phyloP scores from a whole-genome alignment of 2,113 vertebrate species.

The Arothron firmamentum region DNA sequence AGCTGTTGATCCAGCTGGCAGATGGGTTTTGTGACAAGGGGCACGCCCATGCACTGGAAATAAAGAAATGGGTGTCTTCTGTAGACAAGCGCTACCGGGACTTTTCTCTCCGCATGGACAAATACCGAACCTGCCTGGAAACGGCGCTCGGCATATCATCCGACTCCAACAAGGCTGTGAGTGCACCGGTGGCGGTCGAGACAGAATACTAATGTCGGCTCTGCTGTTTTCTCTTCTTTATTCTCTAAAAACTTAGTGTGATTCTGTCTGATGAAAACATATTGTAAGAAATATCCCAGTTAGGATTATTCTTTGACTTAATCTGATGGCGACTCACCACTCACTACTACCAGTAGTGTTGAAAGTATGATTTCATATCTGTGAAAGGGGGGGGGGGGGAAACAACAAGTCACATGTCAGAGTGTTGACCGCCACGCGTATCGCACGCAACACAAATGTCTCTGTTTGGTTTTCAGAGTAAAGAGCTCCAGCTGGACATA shows the following conservation, averaged over 20 bases:
- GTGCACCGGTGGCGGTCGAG: conserved; percentile 32
- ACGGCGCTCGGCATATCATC: conserved; percentile 97
- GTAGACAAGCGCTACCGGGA: conserved; percentile 99
- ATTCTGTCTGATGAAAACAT: too few species aligned
- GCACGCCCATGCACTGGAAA: conserved; percentile 96
- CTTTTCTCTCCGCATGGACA: conserved; percentile 99
- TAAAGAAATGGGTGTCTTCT: conserved; percentile 98
- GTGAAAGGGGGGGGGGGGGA: conserved; percentile 20
- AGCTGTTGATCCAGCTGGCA: conserved; percentile 98
- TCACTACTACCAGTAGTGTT: background rate
- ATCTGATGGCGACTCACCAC: background rate
- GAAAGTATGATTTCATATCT: conserved; percentile 5
- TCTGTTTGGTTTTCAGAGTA: conserved; percentile 78
- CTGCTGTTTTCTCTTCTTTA: background rate
- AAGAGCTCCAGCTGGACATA: conserved; percentile 96
- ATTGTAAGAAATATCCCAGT: too few species aligned
- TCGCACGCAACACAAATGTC: conserved; percentile 17
- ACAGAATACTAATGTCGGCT: background rate
- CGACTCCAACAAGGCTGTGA: conserved; percentile 97
- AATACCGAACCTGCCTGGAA: conserved; percentile 95
- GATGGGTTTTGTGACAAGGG: conserved; percentile 99
- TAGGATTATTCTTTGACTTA: too few species aligned
- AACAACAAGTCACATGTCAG: background rate
- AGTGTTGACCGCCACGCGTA: conserved; percentile 8
- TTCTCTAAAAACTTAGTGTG: background rate